Conservation (phyloP, 1,140 invertebrate genomes). For the Doryteuthis pealeii region DNA sequence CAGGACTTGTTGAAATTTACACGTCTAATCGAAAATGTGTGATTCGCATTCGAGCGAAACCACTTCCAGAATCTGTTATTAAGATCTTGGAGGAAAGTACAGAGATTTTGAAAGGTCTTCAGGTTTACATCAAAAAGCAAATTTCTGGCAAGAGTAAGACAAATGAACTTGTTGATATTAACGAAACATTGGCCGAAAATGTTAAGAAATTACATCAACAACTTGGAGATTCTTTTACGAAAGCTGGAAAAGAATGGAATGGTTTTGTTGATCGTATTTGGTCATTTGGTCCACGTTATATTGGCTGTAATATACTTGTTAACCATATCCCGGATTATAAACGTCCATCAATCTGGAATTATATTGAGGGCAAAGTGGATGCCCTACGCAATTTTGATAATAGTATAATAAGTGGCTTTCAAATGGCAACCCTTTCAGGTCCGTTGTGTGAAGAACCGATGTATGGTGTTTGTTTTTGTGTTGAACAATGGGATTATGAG, state of each 20-base stretch:
- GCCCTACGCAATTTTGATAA: constrained; percentile 49
- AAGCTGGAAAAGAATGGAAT: constrained; percentile 65
- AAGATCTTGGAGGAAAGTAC: constrained; percentile 70
- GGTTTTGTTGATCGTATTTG: constrained; percentile 76
- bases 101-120: constrained; percentile 66
- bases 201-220: constrained; percentile 69
- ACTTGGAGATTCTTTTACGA: constrained; percentile 68
- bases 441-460: constrained; percentile 95
- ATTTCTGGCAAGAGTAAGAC: constrained; percentile 39
- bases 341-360: constrained; percentile 59
- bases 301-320: constrained; percentile 85
- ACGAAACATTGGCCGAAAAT: constrained; percentile 53
- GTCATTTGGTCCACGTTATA: constrained; percentile 86
- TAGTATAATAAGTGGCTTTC: constrained; percentile 87
- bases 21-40: constrained; percentile 74
- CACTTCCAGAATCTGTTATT: constrained; percentile 76
- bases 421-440: constrained; percentile 84
- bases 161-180: constrained; percentile 21
- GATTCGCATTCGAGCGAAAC: constrained; percentile 77
- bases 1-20: constrained; percentile 64
- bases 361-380: constrained; percentile 34
- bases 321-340: constrained; percentile 68
- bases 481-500: constrained; percentile 68
- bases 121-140: constrained; percentile 51
- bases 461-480: constrained; percentile 88